A percentile compares a stretch with the other conserved stretches of the same genome.
Conservation (phyloP, 1,140 invertebrate species). For the Conus ventricosus region DNA sequence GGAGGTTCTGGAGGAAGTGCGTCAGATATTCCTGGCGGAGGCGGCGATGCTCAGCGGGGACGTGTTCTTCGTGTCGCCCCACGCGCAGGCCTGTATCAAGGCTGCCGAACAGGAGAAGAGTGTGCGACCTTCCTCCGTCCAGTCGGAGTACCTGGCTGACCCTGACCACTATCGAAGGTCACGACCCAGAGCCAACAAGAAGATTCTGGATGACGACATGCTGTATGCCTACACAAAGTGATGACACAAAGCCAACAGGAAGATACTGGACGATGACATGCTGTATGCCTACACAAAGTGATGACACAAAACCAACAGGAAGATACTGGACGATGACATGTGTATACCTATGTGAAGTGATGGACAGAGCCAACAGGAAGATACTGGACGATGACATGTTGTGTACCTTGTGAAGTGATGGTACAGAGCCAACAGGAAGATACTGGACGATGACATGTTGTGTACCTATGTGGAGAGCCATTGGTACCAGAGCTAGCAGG, state of each 20-base stretch:
- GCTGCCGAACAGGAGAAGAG: conserved; percentile 34
- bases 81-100: conserved; percentile 42
- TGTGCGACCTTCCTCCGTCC: conserved; percentile 59
- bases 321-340: no score
- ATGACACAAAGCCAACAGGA: not conserved
- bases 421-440: no score
- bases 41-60: conserved; percentile 56
- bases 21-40: conserved; percentile 56
- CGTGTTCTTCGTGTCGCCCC: conserved; percentile 45
- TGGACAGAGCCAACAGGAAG: no score
- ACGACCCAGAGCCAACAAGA: conserved; percentile 38
- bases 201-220: conserved; percentile 47
- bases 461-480: no score
- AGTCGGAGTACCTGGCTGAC: conserved; percentile 58
- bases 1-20: conserved; percentile 59
- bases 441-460: no score
- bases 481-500: no score
- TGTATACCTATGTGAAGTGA: no score
- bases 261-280: not conserved
- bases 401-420: no score
- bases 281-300: no score
- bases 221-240: conserved; percentile 36
- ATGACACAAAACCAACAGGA: no score
- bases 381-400: no score
- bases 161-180: conserved; percentile 46